These are phyloP conservation scores for Drosophila biarmipes DNA, from an alignment of 1,140 invertebrate genomes.

Conservation along the genomic window DNA sequence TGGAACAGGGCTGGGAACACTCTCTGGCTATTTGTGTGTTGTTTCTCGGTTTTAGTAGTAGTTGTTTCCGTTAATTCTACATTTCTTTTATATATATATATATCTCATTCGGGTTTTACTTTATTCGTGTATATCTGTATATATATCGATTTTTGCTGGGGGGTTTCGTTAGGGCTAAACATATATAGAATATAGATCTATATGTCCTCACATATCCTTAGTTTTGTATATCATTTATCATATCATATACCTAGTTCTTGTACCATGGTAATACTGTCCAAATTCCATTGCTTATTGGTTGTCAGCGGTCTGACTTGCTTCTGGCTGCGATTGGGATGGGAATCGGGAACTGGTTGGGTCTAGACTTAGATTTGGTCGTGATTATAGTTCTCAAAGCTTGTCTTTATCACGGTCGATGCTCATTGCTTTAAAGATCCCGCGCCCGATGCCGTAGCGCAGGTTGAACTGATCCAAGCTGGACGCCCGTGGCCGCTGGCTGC, in stretches of 20 bases:
- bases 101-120: conserved; percentile 6
- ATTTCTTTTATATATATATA: conserved; percentile 8
- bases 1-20: conserved; percentile 30
- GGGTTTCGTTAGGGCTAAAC: conserved; percentile 41
- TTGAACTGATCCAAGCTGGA: conserved; percentile 84
- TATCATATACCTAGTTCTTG: conserved; percentile 33
- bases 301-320: conserved; percentile 13
- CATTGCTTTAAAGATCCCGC: conserved; percentile 83
- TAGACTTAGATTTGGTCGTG: conserved; percentile 10
- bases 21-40: conserved; percentile 50
- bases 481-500: conserved; percentile 69
- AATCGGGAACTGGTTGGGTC: not conserved
- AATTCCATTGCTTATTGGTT: conserved; percentile 55
- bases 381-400: conserved; percentile 84
- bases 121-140: conserved; percentile 19
- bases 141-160: conserved; percentile 24
- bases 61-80: conserved; percentile 18
- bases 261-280: conserved; percentile 65
- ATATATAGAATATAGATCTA: conserved; percentile 63
- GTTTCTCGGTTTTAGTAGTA: conserved; percentile 29
- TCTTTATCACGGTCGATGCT: conserved; percentile 84
- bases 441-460: conserved; percentile 75
- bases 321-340: conserved; percentile 8
- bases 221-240: conserved; percentile 23
- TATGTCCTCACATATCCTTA: conserved; percentile 28